These are phyloP conservation scores for Steinernema carpocapsae DNA, from an alignment of 2,888 invertebrate species.

Conservation along the genomic window DNA sequence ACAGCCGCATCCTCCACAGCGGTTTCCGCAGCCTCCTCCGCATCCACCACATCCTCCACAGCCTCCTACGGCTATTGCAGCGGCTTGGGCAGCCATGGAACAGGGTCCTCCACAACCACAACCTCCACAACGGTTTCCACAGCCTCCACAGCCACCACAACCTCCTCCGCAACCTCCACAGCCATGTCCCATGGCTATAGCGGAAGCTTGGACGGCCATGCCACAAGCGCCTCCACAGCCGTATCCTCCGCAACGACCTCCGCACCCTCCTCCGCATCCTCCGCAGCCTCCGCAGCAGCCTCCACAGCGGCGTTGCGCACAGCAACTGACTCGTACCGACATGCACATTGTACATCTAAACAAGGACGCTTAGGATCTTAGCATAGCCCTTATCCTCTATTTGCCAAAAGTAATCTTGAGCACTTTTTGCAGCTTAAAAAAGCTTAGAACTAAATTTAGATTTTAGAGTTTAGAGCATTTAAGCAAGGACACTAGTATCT, in stretches of 20 bases:
- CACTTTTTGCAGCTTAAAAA: no score
- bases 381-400: no score
- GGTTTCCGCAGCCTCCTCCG: background rate
- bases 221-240: background rate
- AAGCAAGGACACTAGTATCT: no score
- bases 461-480: no score
- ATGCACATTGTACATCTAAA: conserved; percentile 14
- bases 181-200: background rate
- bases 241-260: background rate
- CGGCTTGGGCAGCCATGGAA: background rate
- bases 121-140: no score
- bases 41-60: background rate
- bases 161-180: background rate
- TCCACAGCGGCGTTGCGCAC: background rate
- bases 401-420: no score
- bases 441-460: no score
- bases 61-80: background rate
- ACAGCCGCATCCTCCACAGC: background rate
- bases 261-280: background rate
- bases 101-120: background rate
- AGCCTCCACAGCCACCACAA: conserved; percentile 1
- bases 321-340: background rate
- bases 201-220: background rate
- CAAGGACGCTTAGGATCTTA: no score
- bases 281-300: background rate